Conservation (phyloP, 2,113 vertebrate species). For the Bambusicola thoracicus region DNA sequence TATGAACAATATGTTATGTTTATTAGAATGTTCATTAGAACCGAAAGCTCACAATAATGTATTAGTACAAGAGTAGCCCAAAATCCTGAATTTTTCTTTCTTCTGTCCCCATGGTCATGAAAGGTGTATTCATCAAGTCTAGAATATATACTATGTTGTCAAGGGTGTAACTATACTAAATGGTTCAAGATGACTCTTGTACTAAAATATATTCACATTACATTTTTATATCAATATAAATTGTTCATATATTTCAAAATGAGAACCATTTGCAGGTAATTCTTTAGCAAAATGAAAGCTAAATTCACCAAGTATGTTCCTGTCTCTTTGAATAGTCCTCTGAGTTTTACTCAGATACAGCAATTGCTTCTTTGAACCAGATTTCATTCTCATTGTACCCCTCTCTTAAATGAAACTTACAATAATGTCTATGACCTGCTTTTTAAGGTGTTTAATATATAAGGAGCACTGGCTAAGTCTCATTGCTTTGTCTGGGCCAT, state of each 20-base stretch:
- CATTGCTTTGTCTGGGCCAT: slow-evolving; percentile 41
- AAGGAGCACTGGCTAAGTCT: slow-evolving; percentile 11
- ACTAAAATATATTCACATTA: background rate
- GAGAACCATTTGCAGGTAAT: background rate
- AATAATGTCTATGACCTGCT: background rate
- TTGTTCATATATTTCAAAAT: slow-evolving; percentile 15
- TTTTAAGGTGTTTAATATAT: slow-evolving; percentile 36
- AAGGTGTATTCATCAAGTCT: background rate
- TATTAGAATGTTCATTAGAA: background rate
- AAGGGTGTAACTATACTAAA: background rate
- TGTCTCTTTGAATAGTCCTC: background rate
- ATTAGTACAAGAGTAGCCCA: background rate
- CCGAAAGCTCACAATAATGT: background rate
- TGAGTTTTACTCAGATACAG: background rate
- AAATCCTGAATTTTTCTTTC: background rate
- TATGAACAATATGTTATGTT: background rate
- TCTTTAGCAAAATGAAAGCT: slow-evolving; percentile 16
- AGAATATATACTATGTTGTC: background rate
- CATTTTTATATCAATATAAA: background rate
- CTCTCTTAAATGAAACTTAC: background rate
- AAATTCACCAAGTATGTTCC: background rate
- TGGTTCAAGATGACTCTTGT: background rate
- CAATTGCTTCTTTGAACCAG: background rate
- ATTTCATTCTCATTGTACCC: background rate
- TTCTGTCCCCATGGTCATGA: background rate